Percentiles rank a stretch among this genome's conserved stretches.
Conservation (phyloP, 2,797 vertebrate species). For the Hoplostethus atlanticus region DNA sequence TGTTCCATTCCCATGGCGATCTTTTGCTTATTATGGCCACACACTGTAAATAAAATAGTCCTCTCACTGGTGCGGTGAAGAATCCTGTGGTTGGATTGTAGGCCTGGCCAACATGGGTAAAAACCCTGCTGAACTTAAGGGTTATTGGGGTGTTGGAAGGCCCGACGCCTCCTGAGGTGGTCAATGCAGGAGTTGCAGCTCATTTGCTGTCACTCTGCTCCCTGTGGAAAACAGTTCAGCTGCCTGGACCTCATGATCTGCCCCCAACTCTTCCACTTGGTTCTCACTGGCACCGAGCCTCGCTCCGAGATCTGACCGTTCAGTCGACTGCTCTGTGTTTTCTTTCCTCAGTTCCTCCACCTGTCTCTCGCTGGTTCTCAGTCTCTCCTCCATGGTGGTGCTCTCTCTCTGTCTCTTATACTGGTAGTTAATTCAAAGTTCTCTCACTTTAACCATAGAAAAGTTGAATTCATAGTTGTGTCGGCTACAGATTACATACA, state of each 20-base stretch:
- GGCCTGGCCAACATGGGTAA: neutral
- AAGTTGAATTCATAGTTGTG: too few species aligned
- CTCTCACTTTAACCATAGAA: too few species aligned
- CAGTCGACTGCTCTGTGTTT: too few species aligned
- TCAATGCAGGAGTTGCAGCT: conserved; percentile 2
- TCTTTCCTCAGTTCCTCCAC: conserved; percentile 7
- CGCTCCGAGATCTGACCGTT: too few species aligned
- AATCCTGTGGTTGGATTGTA: conserved; percentile 17
- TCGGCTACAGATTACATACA: too few species aligned
- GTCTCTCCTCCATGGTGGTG: neutral
- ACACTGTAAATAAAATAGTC: conserved; percentile 9
- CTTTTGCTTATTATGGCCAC: neutral
- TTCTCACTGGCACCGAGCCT: too few species aligned
- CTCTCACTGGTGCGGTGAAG: conserved; percentile 19
- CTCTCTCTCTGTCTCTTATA: neutral
- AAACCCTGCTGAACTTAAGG: conserved; percentile 8
- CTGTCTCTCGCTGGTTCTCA: neutral
- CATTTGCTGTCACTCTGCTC: neutral
- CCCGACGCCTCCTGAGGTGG: neutral
- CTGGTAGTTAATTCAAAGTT: neutral
- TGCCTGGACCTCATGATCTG: neutral
- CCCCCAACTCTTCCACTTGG: too few species aligned
- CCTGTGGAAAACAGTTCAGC: neutral
- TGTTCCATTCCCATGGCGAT: neutral
- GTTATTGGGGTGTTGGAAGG: conserved; percentile 3